Base-by-base conservation (phyloP, 92 coral and sea anemone species). In the Porites lobata region DNA sequence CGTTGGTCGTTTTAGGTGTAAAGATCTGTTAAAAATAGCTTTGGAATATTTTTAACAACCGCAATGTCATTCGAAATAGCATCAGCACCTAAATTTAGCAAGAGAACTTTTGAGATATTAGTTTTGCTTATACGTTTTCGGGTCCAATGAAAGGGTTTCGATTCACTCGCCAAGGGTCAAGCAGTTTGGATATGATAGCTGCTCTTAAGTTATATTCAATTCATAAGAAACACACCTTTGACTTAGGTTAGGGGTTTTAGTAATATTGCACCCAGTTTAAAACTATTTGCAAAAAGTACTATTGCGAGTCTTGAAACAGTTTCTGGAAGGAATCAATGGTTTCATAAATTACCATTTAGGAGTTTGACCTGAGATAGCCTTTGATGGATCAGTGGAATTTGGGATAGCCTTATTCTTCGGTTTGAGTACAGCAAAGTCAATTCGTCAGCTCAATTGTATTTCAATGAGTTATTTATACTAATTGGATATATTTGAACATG, bases 61-160 rank as follows among this genome's bases (percentile, higher is more conserved):
- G 69, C 59, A 57, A 4, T 58, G 66, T 53, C 52, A 71, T 82
- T 71, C 59, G 77, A 11, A 53, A 65, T 51, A 67, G 85, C 26
- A 81, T 83, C 12, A 62, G 19, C n/a, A 12, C 50, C 87, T 84
- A 84, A 73, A 84, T 62, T 84, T 84, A 84, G 87, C 86, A 56
- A 18, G 50, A 47, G 65, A 75, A 26, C 52, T 21, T 62, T 54
- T 50, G 9, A 15, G 58, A 84, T 84, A 84, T 84, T 75, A 84
- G 21, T 22, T 74, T 72, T 73, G 81, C 62, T 17, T 84, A 14
- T 61, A 66, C 86, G 43, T 74, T 73, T 64, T 75, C 50, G 72
- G 80, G 56, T 38, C 47, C 47, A 38, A 3, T 50, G 26, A 75
- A 65, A 74, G 26, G 69, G 59, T 83, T 64, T 84, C 64, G 73